Base-by-base conservation (phyloP, 2,888 invertebrate species). In the Melikaiella ostensackeni region DNA sequence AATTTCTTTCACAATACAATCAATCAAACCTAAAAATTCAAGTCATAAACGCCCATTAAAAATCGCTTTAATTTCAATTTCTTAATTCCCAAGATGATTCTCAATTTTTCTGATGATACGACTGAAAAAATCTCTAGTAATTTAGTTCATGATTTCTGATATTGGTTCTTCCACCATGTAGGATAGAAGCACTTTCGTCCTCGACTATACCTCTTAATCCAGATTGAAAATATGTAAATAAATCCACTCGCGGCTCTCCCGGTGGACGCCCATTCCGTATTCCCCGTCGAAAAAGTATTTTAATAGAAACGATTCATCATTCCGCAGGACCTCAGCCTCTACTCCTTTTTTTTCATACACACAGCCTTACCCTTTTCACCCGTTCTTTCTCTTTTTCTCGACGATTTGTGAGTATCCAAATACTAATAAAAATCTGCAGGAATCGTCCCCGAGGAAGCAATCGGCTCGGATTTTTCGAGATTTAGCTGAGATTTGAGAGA, bases 221-320 rank as follows among this genome's bases (percentile, higher is more conserved):
- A 90, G 91, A 91, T 91, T 89, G 91, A 89, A 91, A 91, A 91
- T 91, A 91, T 91, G 91, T 90, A 91, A 91, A 91, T 91, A 91
- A 88, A 90, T 90, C 89, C 88, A 86, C 85, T 88, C 87, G 87
- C 86, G 84, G 83, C 85, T 86, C 84, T 84, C 79, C 80, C 82
- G 79, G 83, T 77, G 80, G 83, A 89, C 88, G 87, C 87, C 89
- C 90, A 88, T 89, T 89, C 87, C 86, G 89, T 90, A 90, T 90
- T 91, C 88, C 85, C 88, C 89, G 90, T 90, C 89, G 89, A 91
- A 91, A 91, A 91, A 91, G 89, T 91, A 91, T 91, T 91, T 91
- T 91, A 91, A 91, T 89, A 89, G 89, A 89, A 89, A 88, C 89
- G 88, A 89, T 89, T 89, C 88, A 89, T 89, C 89, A 89, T 88